Conservation (phyloP, 1,140 invertebrate genomes). For the Drosophila carrolli region DNA sequence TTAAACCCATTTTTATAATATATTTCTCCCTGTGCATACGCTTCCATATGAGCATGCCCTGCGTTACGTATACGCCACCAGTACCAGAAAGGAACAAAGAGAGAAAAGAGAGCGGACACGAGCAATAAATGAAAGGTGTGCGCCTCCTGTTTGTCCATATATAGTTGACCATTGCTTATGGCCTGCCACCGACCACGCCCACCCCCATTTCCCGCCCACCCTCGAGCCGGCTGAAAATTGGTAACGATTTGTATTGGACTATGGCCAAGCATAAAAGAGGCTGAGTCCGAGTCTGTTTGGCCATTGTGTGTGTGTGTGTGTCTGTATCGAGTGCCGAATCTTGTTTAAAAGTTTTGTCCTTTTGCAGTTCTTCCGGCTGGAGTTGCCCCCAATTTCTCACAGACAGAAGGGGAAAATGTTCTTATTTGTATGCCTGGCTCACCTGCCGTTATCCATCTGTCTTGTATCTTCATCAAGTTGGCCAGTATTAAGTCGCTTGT, state of each 20-base stretch:
- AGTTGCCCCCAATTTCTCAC: slow-evolving; percentile 1
- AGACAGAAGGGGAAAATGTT: slow-evolving; percentile 55
- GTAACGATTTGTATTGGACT: slow-evolving; percentile 79
- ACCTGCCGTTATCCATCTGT: slow-evolving; percentile 78
- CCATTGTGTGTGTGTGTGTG: slow-evolving; percentile 29
- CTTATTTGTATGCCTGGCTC: slow-evolving; percentile 79
- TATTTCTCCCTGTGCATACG: slow-evolving; percentile 10
- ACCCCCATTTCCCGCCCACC: not conserved
- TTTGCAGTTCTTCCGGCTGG: slow-evolving; percentile 8
- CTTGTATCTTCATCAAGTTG: slow-evolving; percentile 80
- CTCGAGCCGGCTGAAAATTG: slow-evolving; percentile 72
- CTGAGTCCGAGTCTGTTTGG: slow-evolving; percentile 31
- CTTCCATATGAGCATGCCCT: slow-evolving; percentile 31
- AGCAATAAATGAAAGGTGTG: slow-evolving; percentile 81
- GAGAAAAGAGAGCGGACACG: slow-evolving; percentile 22
- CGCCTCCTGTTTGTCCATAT: slow-evolving; percentile 72
- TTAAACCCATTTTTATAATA: not conserved
- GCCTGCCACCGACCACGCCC: slow-evolving; percentile 37
- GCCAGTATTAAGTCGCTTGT: slow-evolving; percentile 78
- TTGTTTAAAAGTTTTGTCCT: slow-evolving; percentile 68
- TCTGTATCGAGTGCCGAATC: slow-evolving; percentile 34
- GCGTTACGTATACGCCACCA: slow-evolving; percentile 58
- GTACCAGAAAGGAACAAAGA: slow-evolving; percentile 10
- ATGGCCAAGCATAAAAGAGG: slow-evolving; percentile 64
- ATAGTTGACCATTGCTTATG: slow-evolving; percentile 78